Evolutionary conservation across 2,888 invertebrate species (phyloP).

Genomic region (Harpagoxenus sublaevis): DNA sequence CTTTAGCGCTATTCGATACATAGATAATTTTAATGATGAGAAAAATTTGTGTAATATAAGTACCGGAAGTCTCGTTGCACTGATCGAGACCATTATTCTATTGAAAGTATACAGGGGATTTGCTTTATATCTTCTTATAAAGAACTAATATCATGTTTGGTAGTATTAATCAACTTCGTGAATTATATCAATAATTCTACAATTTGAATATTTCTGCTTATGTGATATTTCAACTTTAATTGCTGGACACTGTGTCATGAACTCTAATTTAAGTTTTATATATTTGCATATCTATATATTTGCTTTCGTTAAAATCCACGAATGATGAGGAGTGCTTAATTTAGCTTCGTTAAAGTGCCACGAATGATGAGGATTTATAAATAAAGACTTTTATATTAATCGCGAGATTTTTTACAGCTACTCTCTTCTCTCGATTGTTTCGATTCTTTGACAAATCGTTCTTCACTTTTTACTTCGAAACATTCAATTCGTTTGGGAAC

Average conservation of each 20-base stretch:
- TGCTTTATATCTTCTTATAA: background rate
- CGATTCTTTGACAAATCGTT: constrained; percentile 54
- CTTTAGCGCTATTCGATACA: background rate
- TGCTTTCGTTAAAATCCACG: background rate
- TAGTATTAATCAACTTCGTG: background rate
- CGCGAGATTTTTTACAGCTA: constrained; percentile 11
- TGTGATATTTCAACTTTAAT: background rate
- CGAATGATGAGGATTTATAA: background rate
- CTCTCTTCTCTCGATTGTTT: constrained; percentile 57
- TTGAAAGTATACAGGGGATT: background rate
- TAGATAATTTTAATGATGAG: background rate
- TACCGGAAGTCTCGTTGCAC: background rate
- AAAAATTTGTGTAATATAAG: background rate
- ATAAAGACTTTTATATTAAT: background rate
- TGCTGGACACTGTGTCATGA: background rate
- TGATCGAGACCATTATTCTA: background rate
- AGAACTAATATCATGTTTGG: background rate
- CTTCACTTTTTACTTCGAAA: background rate
- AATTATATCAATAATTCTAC: background rate
- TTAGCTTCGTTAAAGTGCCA: background rate
- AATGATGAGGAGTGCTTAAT: background rate
- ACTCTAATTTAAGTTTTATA: background rate
- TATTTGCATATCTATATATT: background rate
- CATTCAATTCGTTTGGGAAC: constrained; percentile 21
- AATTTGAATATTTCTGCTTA: background rate